A percentile compares a stretch with the other conserved stretches of the same genome.
phyloP scores from a whole-genome alignment of 2,888 invertebrate species.

The Drosophila neonasuta region DNA sequence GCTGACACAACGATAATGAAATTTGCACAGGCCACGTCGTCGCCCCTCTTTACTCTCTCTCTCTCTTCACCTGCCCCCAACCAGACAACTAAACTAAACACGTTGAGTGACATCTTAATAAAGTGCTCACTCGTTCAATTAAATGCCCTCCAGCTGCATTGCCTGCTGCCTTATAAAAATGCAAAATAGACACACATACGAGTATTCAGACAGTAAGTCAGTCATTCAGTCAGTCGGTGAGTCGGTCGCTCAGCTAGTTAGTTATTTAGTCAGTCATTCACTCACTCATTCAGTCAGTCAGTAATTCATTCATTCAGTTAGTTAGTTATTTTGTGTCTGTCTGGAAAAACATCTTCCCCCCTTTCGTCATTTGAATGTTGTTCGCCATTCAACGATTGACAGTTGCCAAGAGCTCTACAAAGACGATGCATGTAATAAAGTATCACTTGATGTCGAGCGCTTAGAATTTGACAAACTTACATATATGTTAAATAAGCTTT shows the following conservation, averaged over 20 bases:
- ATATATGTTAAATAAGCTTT: neutral
- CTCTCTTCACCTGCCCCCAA: too few species aligned
- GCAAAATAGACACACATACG: constrained; percentile 47
- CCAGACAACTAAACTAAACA: constrained; percentile 37
- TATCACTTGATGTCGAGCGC: neutral
- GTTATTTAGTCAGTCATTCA: constrained; percentile 5
- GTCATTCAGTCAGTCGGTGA: constrained; percentile 35
- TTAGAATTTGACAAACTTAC: constrained; percentile 4
- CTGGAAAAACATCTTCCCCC: constrained; percentile 7
- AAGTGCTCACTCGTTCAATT: constrained; percentile 77
- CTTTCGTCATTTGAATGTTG: constrained; percentile 16
- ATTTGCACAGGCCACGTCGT: constrained; percentile 63
- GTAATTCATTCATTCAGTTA: constrained; percentile 7
- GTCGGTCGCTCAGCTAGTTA: constrained; percentile 11
- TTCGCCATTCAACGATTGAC: constrained; percentile 3
- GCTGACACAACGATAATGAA: constrained; percentile 73
- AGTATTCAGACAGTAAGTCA: constrained; percentile 34
- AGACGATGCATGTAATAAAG: neutral
- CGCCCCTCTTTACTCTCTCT: too few species aligned
- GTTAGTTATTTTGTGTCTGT: constrained; percentile 28
- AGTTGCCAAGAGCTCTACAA: constrained; percentile 8
- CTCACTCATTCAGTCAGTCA: constrained; percentile 10
- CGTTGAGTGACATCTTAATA: constrained; percentile 76
- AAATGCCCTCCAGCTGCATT: constrained; percentile 51
- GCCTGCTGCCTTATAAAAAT: constrained; percentile 43